These are phyloP conservation scores for Erebia aethiops DNA, from an alignment of 2,888 invertebrate species.

Conservation along the genomic window DNA sequence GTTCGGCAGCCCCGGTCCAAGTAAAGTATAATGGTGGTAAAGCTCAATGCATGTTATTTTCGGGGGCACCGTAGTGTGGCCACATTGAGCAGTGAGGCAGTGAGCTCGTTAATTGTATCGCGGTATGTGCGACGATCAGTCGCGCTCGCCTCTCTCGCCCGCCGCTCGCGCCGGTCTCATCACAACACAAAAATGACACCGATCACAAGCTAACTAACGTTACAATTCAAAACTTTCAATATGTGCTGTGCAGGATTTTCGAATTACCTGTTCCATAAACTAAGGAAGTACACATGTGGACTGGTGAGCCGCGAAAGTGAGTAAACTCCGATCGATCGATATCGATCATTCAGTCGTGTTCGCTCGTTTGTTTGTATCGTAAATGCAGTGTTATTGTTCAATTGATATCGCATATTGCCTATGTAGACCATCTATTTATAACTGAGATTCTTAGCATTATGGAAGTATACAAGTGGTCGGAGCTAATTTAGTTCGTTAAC, in stretches of 20 bases:
- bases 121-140: slow-evolving; percentile 68
- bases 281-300: slow-evolving; percentile 79
- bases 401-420: slow-evolving; percentile 23
- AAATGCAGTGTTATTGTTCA: slow-evolving; percentile 20
- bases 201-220: slow-evolving; percentile 51
- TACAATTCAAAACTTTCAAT: slow-evolving; percentile 54
- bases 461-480: slow-evolving; percentile 36
- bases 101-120: slow-evolving; percentile 57
- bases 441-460: slow-evolving; percentile 40
- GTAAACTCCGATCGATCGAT: slow-evolving; percentile 46
- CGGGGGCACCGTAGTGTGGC: slow-evolving; percentile 55
- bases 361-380: slow-evolving; percentile 23
- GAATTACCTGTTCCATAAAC: slow-evolving; percentile 75
- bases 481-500: slow-evolving; percentile 42
- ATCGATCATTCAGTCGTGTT: slow-evolving; percentile 18
- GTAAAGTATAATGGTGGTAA: slow-evolving; percentile 38
- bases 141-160: slow-evolving; percentile 47
- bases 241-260: slow-evolving; percentile 77
- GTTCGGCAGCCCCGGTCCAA: slow-evolving; percentile 41
- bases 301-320: slow-evolving; percentile 76
- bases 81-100: slow-evolving; percentile 50
- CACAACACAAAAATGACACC: slow-evolving; percentile 62
- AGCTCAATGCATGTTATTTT: slow-evolving; percentile 57
- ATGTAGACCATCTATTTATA: slow-evolving; percentile 44
- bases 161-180: slow-evolving; percentile 48